Percentiles rank a stretch among this genome's conserved stretches.
Conservation (phyloP, 2,113 vertebrate species). For the Grus americana region DNA sequence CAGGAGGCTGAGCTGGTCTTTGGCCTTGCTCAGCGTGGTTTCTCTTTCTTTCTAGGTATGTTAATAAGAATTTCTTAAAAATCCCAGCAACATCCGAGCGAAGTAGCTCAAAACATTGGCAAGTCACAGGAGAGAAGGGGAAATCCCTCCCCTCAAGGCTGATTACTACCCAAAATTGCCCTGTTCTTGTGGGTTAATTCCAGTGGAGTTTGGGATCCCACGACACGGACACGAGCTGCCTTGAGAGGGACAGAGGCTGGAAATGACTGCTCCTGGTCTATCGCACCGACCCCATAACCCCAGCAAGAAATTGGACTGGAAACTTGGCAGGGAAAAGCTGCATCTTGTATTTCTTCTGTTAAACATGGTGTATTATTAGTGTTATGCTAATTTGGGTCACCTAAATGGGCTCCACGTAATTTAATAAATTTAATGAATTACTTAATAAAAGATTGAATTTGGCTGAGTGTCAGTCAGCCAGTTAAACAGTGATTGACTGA, state of each 20-base stretch:
- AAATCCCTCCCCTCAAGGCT: neutral
- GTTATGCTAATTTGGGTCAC: neutral
- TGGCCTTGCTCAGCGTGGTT: neutral
- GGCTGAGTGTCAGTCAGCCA: neutral
- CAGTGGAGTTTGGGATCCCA: neutral
- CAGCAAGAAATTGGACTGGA: neutral
- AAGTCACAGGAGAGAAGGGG: neutral
- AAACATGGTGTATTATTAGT: neutral
- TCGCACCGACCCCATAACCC: fast-evolving
- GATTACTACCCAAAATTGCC: neutral
- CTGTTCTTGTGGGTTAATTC: neutral
- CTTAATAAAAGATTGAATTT: slow-evolving; percentile 34
- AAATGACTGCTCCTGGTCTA: neutral
- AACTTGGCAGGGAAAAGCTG: neutral
- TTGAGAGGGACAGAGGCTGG: neutral
- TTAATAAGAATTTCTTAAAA: neutral
- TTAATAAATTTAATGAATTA: slow-evolving; percentile 42
- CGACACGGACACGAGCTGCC: fast-evolving
- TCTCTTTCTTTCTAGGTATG: neutral
- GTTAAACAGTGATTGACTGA: neutral
- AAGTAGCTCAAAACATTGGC: neutral
- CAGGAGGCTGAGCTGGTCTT: neutral
- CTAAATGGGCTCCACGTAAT: neutral
- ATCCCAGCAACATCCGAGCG: fast-evolving
- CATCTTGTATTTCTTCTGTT: slow-evolving; percentile 9